Evolutionary conservation across 1,140 invertebrate genomes (phyloP), one percentile per base, ranked within the genome.

Genomic region (Brachionus paranguensis): DNA sequence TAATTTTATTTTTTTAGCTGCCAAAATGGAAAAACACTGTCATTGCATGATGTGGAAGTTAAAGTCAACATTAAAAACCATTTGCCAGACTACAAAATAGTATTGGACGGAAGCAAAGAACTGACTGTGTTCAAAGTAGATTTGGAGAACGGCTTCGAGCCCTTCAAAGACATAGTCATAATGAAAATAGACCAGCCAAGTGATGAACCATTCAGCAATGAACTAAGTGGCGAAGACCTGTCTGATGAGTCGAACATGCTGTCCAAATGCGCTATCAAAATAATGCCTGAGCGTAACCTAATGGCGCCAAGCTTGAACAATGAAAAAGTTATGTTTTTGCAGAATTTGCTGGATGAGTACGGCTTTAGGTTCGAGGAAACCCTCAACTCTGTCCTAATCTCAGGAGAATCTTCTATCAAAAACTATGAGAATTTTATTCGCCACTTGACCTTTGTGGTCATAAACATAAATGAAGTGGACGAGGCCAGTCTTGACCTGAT

Each of bases 281-380:
- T 81, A 45, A 20, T 37, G 45, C 78, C 78, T 33, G 78, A 81
- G 33, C 78, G 78, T 5, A 81, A 81, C 53, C 20, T 81, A 37
- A 81, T 81, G 53, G 24, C 78, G 20, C 78, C 78, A 43, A 64
- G 10, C 60, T 60, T 68, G 20, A 81, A 81, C 20, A 68, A 81
- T 81, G 78, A 81, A 81, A 81, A 81, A 81, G 64, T 81, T 2
- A 81, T 81, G 78, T 81, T 81, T 24, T 64, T 81, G n/a, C 78
- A 81, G 64, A 81, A 81, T 64, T 64, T 81, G 24, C 29, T 81
- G 3, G 78, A 81, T 55, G 78, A 81, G 29, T 81, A 64, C 8
- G 41, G 41, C 14, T 68, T 81, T 7, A 81, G 43, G 14, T 81
- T 81, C 60, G 78, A 81, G 33, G 78, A 81, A 24, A 81, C 78